These are phyloP conservation scores for Thymelicus acteon DNA, from an alignment of 2,888 invertebrate species.

Conservation along the genomic window DNA sequence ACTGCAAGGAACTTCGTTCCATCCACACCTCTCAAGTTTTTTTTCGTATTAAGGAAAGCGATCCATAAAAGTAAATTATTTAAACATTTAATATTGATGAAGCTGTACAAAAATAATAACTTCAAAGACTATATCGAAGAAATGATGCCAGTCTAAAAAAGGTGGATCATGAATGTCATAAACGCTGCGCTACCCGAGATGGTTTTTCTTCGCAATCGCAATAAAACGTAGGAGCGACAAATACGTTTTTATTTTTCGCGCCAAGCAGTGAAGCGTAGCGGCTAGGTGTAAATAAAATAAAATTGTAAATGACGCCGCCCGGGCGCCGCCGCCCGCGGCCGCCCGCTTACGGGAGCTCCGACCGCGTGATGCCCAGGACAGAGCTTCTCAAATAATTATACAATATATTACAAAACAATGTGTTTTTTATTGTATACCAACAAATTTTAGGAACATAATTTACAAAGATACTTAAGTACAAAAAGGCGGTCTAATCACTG, in stretches of 20 bases:
- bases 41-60: no score
- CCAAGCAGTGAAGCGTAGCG: slow-evolving; percentile 39
- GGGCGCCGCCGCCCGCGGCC: slow-evolving; percentile 45
- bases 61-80: no score
- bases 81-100: background rate
- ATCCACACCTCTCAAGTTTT: no score
- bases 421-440: no score
- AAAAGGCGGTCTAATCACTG: no score
- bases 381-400: slow-evolving; percentile 43
- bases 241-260: slow-evolving; percentile 32
- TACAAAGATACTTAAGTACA: no score
- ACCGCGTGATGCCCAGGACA: slow-evolving; percentile 39
- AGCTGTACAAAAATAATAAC: background rate
- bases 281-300: slow-evolving; percentile 55
- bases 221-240: slow-evolving; percentile 31
- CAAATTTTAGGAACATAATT: no score
- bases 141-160: background rate
- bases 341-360: slow-evolving; percentile 41
- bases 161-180: slow-evolving; percentile 6
- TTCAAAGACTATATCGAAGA: no score
- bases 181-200: slow-evolving; percentile 12
- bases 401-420: no score
- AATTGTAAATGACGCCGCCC: slow-evolving; percentile 54
- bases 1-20: no score
- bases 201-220: slow-evolving; percentile 24